Conservation (phyloP, 2,888 invertebrate genomes). For the Synergus japonicus region DNA sequence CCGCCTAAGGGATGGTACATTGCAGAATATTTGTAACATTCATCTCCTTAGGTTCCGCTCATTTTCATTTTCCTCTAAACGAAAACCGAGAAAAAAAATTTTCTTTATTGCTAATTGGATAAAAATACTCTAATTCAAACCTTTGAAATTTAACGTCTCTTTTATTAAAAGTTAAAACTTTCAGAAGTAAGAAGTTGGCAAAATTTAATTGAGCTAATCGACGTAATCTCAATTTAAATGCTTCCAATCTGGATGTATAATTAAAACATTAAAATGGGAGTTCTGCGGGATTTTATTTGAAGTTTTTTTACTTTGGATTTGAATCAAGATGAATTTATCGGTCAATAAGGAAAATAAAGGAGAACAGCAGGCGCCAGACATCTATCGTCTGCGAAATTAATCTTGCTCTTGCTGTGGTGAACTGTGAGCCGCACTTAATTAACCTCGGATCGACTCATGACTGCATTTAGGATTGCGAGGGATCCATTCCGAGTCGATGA, state of each 20-base stretch:
- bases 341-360: conserved; percentile 28
- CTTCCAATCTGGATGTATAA: too few species aligned
- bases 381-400: conserved; percentile 26
- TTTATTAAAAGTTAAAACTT: too few species aligned
- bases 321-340: conserved; percentile 34
- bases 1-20: conserved; percentile 38
- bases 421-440: conserved; percentile 35
- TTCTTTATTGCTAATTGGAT: not conserved
- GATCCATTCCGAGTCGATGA: conserved; percentile 42
- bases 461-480: conserved; percentile 39
- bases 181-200: too few species aligned
- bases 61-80: conserved; percentile 18
- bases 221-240: too few species aligned
- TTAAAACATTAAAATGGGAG: not conserved
- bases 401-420: conserved; percentile 26
- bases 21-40: conserved; percentile 28
- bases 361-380: conserved; percentile 37
- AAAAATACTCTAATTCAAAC: not conserved
- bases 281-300: not conserved
- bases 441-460: conserved; percentile 33
- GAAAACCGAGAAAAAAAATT: conserved; percentile 5
- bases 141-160: not conserved
- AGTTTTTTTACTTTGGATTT: conserved; percentile 7
- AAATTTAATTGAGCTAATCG: too few species aligned
- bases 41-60: conserved; percentile 23